phyloP scores from a whole-genome alignment of 2,797 vertebrate genomes.

The Acanthurus leucopareius region DNA sequence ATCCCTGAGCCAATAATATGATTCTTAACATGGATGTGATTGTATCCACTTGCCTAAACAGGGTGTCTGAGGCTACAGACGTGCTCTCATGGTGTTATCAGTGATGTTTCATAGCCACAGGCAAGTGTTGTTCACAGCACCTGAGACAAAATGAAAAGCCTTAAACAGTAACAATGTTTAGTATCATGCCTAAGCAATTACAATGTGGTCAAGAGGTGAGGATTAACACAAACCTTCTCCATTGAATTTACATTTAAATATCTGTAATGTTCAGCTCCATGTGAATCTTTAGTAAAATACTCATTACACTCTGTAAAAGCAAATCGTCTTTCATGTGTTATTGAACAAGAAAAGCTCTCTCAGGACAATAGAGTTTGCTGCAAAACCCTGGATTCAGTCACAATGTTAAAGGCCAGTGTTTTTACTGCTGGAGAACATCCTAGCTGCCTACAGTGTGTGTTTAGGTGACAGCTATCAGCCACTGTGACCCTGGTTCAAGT shows the following conservation, averaged over 20 bases:
- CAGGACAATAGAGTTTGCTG: not conserved
- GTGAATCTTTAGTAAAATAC: not conserved
- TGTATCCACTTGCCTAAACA: conserved; percentile 26
- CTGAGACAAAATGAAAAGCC: not conserved
- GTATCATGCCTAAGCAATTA: not conserved
- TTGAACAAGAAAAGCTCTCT: not conserved
- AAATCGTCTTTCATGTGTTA: not conserved
- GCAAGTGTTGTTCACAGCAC: not conserved
- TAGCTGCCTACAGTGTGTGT: not conserved
- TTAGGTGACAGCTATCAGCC: not conserved
- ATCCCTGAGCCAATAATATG: conserved; percentile 46
- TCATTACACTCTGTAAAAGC: not conserved
- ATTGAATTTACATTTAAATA: not conserved
- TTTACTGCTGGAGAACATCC: not conserved
- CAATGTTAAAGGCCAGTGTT: not conserved
- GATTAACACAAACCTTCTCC: not conserved
- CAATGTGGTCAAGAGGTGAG: not conserved
- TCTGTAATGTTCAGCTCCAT: not conserved
- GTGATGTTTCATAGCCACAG: not conserved
- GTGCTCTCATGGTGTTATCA: conserved; percentile 8
- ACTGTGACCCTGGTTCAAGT: not conserved
- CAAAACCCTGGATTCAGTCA: not conserved
- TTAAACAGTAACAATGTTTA: not conserved
- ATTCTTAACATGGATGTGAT: conserved; percentile 32
- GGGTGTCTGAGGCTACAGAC: conserved; percentile 1